A percentile compares a stretch with the other conserved stretches of the same genome.
Conservation (phyloP, 2,113 vertebrate genomes). For the Cercopithecus mona region DNA sequence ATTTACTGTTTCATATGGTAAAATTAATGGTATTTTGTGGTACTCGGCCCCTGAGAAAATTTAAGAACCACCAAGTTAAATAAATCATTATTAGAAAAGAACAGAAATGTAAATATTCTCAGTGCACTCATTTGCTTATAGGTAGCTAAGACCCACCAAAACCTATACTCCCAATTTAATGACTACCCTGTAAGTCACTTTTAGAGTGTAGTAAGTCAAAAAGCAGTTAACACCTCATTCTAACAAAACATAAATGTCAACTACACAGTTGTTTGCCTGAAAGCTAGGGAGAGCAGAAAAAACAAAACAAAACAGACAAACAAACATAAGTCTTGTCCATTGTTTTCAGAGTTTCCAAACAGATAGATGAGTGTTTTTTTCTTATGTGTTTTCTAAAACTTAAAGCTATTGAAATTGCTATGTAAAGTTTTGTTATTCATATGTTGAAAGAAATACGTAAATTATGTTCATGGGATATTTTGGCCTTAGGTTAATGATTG, state of each 20-base stretch:
- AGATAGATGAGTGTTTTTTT: neutral
- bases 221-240: neutral
- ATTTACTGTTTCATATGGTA: slow-evolving; percentile 8
- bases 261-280: neutral
- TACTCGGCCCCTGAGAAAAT: slow-evolving; percentile 13
- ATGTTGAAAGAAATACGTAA: neutral
- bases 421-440: slow-evolving; percentile 24
- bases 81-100: slow-evolving; percentile 53
- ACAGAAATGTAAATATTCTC: slow-evolving; percentile 38
- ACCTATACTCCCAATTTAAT: neutral
- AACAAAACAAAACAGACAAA: neutral
- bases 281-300: neutral
- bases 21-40: slow-evolving; percentile 44
- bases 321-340: neutral
- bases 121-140: neutral
- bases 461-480: slow-evolving; percentile 12
- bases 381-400: slow-evolving; percentile 12
- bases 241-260: slow-evolving; percentile 31
- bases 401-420: slow-evolving; percentile 22
- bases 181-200: neutral
- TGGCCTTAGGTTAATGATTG: slow-evolving; percentile 6
- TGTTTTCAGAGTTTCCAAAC: slow-evolving; percentile 51
- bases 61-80: slow-evolving; percentile 57
- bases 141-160: neutral
- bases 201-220: slow-evolving; percentile 28